A percentile compares a stretch with the other conserved stretches of the same genome.
These are phyloP conservation scores for Pristionchus fissidentatus DNA, from an alignment of 2,888 invertebrate genomes.

Conservation along the genomic window DNA sequence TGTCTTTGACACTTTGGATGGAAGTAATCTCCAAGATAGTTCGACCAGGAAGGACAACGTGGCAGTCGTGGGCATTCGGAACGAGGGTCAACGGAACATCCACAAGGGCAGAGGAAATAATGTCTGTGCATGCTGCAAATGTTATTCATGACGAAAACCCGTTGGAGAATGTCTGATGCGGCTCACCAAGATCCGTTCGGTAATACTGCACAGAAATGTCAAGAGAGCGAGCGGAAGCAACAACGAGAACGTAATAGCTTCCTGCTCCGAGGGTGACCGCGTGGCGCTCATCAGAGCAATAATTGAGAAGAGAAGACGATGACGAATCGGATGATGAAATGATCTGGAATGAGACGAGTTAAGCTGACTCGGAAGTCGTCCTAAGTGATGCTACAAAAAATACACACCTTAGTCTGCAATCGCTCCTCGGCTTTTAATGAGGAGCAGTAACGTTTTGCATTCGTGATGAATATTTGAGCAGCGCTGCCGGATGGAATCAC, in stretches of 20 bases:
- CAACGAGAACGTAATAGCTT: not conserved
- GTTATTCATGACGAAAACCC: not conserved
- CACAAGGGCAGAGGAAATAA: not conserved
- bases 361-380: not conserved
- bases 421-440: not conserved
- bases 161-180: not conserved
- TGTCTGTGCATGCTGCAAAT: constrained; percentile 12
- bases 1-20: not conserved
- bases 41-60: not conserved
- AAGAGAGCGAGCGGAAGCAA: not conserved
- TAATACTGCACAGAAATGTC: not conserved
- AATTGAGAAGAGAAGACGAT: not conserved
- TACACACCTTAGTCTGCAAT: not conserved
- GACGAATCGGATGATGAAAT: not conserved
- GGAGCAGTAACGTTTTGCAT: not conserved
- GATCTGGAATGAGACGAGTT: not conserved
- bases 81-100: not conserved
- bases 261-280: not conserved
- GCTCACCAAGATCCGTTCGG: not conserved
- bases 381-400: not conserved
- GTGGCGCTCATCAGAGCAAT: not conserved
- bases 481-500: not conserved
- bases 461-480: not conserved
- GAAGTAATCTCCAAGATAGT: not conserved
- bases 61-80: not conserved